These are phyloP conservation scores for Myiotriccus ornatus DNA, from an alignment of 2,797 vertebrate genomes.

Conservation along the genomic window DNA sequence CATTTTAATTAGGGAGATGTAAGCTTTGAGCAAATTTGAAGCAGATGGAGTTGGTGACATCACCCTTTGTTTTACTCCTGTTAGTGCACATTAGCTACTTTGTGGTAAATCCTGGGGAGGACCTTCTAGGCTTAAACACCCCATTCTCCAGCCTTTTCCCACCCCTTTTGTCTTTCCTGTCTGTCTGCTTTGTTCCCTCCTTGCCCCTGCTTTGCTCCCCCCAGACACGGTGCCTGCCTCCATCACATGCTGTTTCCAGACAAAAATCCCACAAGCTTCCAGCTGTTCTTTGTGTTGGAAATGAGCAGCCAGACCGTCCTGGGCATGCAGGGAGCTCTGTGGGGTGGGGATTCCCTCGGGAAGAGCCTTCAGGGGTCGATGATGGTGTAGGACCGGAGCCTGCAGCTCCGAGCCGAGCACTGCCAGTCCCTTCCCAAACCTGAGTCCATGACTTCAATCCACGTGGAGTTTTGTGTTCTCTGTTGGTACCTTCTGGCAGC, in stretches of 20 bases:
- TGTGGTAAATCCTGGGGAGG: not conserved
- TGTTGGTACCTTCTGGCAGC: not conserved
- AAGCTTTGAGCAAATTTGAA: not conserved
- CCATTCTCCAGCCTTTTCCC: not conserved
- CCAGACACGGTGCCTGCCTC: not conserved
- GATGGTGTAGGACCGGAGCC: not conserved
- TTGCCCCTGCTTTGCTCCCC: not conserved
- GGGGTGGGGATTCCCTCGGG: not conserved
- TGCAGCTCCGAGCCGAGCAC: rapidly evolving
- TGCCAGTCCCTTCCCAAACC: not conserved
- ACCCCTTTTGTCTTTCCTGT: not conserved
- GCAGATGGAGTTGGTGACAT: slow-evolving; percentile 42
- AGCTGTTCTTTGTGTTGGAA: not conserved
- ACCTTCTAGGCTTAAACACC: not conserved
- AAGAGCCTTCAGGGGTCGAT: not conserved
- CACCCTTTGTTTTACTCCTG: not conserved
- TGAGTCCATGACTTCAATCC: rapidly evolving
- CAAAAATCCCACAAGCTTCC: not conserved
- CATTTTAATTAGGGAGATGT: not conserved
- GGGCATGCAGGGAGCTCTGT: not conserved
- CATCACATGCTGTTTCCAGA: not conserved
- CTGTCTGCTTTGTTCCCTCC: not conserved
- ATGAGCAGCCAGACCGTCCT: rapidly evolving
- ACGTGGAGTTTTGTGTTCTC: rapidly evolving
- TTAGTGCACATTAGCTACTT: slow-evolving; percentile 1